Percentiles rank a stretch among this genome's conserved stretches.
phyloP scores from a whole-genome alignment of 2,888 invertebrate species.

The Patella depressa region DNA sequence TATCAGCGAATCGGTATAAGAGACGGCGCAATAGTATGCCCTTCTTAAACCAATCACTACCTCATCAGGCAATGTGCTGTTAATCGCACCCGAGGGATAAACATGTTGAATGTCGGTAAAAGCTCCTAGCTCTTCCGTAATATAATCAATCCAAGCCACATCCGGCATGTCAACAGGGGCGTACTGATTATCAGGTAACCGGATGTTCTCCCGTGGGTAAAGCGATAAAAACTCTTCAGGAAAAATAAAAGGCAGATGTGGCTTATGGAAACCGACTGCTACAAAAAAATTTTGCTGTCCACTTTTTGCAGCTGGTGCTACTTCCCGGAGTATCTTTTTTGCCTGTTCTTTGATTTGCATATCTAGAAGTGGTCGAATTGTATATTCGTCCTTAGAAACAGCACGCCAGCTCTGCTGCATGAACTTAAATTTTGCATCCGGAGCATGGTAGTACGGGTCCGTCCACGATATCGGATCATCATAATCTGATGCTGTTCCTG shows the following conservation, averaged over 20 bases:
- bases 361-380: slow-evolving; percentile 32
- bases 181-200: slow-evolving; percentile 18
- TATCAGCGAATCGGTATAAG: slow-evolving; percentile 41
- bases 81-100: slow-evolving; percentile 22
- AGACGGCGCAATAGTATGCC: slow-evolving; percentile 42
- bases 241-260: slow-evolving; percentile 44
- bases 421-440: neutral
- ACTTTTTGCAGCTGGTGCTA: slow-evolving; percentile 25
- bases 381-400: slow-evolving; percentile 32
- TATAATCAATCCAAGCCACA: slow-evolving; percentile 17
- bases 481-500: slow-evolving; percentile 12
- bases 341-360: slow-evolving; percentile 35
- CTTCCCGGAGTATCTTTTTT: slow-evolving; percentile 26
- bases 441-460: slow-evolving; percentile 8
- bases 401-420: slow-evolving; percentile 25
- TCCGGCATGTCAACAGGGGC: slow-evolving; percentile 18
- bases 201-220: slow-evolving; percentile 31
- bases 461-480: slow-evolving; percentile 26
- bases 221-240: slow-evolving; percentile 33
- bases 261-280: slow-evolving; percentile 45
- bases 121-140: neutral
- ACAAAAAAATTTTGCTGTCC: slow-evolving; percentile 41
- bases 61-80: slow-evolving; percentile 35
- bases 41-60: slow-evolving; percentile 33
- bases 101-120: slow-evolving; percentile 31